Evolutionary conservation across 2,797 vertebrate genomes (phyloP), one percentile per base, ranked within the genome.

Genomic region (Malacoraja senta): DNA sequence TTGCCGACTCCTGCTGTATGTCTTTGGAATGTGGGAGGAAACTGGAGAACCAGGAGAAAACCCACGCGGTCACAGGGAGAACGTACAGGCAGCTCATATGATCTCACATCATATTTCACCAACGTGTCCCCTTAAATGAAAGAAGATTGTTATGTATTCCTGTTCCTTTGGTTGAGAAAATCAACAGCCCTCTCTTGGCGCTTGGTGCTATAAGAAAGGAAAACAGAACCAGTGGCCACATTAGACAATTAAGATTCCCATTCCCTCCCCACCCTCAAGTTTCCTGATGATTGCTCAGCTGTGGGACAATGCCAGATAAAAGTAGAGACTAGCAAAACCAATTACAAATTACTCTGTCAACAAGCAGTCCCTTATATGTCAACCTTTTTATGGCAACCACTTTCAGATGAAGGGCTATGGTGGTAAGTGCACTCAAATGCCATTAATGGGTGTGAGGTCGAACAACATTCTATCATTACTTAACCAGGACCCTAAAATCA

Each of bases 121-220:
- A 63, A 91, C 93, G 58, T 29, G 79, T 93, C 86, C 93, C 88
- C 53, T 81, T 88, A 84, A 93, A 88, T 81, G 79, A 93, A 93
- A 84, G 71, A 53, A 74, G 71, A 80, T 78, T 72, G 58, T 38
- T n/a, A 8, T 29, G 93, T 44, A 35, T 13, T n/a, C 71, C 84
- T 93, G 63, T 44, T 72, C 7, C 4, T 76, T 86, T 74, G 53
- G 63, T 78, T 44, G 91, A 74, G n/a, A 58, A 93, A 71, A 63
- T 7, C 24, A 74, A 79, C 72, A 63, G 13, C 53, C 65, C 35
- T 91, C 78, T 38, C 71, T 74, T 68, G 93, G 72, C 32, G 77
- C 26, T 65, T 63, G 93, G 91, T 97, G 96, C 97, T 97, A 97
- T 96, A 96, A 96, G 38, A 17, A 86, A 61, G 19, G 44, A 10